phyloP scores from a whole-genome alignment of 2,888 invertebrate genomes.

The Ochropleura plecta region DNA sequence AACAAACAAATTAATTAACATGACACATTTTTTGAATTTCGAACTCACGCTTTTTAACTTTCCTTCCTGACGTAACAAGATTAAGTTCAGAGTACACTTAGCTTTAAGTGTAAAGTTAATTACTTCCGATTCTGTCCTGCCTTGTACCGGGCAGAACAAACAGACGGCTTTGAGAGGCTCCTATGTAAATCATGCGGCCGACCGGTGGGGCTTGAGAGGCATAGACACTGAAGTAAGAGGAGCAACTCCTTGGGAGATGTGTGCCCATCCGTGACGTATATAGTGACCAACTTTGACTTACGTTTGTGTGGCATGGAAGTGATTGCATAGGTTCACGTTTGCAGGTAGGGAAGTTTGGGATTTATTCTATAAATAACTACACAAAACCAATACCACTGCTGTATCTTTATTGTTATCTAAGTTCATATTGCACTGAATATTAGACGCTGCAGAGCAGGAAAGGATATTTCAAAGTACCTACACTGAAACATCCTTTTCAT shows the following conservation, averaged over 20 bases:
- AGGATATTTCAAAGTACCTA: not conserved
- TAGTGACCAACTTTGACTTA: constrained; percentile 36
- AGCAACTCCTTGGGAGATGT: constrained; percentile 54
- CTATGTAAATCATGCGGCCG: constrained; percentile 73
- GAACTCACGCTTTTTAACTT: constrained; percentile 16
- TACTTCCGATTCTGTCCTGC: constrained; percentile 70
- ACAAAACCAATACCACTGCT: not conserved
- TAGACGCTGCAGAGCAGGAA: not conserved
- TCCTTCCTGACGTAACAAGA: constrained; percentile 52
- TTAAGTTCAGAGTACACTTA: constrained; percentile 70
- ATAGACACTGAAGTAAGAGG: constrained; percentile 44
- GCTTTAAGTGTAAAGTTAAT: constrained; percentile 80
- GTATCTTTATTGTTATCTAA: not conserved
- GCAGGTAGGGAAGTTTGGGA: not conserved
- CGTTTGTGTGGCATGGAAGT: constrained; percentile 11
- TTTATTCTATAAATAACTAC: constrained; percentile 20
- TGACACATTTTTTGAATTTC: constrained; percentile 15
- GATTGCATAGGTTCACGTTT: constrained; percentile 10
- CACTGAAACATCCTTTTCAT: too few relatives aligned
- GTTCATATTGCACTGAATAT: not conserved
- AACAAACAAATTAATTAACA: not conserved
- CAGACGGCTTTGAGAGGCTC: constrained; percentile 65
- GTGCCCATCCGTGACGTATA: constrained; percentile 31
- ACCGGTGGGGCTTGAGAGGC: constrained; percentile 45
- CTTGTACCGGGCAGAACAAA: constrained; percentile 70